Percentiles rank a stretch among this genome's conserved stretches.
Conservation (phyloP, 2,113 vertebrate genomes). For the Desmodus rotundus region DNA sequence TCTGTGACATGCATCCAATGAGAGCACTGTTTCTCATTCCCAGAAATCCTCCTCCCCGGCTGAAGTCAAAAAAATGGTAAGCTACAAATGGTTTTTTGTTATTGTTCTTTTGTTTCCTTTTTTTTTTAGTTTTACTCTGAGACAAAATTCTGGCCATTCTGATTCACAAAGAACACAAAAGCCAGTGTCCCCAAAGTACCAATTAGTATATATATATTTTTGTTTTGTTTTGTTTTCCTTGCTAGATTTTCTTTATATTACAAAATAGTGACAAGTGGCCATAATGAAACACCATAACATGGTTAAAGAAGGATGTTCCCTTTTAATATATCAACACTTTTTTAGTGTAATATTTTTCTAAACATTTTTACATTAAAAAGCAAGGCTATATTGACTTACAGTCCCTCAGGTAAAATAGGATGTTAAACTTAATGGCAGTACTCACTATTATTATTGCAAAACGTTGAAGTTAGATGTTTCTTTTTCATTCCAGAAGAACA, state of each 20-base stretch:
- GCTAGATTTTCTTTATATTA: slow-evolving; percentile 6
- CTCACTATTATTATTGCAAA: slow-evolving; percentile 68
- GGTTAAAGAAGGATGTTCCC: slow-evolving; percentile 39
- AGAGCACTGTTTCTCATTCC: slow-evolving; percentile 99
- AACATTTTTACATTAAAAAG: slow-evolving; percentile 50
- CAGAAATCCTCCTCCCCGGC: slow-evolving; percentile 96
- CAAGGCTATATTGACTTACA: slow-evolving; percentile 25
- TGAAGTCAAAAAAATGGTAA: slow-evolving; percentile 99
- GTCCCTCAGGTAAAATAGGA: slow-evolving; percentile 50
- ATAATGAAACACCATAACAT: slow-evolving; percentile 1
- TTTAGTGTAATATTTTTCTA: slow-evolving; percentile 48
- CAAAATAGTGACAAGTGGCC: background rate
- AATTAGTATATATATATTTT: rapidly evolving
- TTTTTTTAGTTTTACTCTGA: background rate
- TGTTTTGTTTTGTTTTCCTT: slow-evolving; percentile 39
- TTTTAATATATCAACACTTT: slow-evolving; percentile 26
- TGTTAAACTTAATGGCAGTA: slow-evolving; percentile 66
- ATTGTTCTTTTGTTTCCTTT: background rate
- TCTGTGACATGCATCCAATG: slow-evolving; percentile 99
- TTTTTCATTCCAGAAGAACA: slow-evolving; percentile 61
- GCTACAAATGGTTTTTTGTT: slow-evolving; percentile 47
- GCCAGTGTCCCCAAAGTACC: background rate
- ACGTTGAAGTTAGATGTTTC: background rate
- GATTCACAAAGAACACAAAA: background rate
- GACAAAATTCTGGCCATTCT: background rate